Conservation (phyloP, 2,797 vertebrate genomes). For the Coreius guichenoti region DNA sequence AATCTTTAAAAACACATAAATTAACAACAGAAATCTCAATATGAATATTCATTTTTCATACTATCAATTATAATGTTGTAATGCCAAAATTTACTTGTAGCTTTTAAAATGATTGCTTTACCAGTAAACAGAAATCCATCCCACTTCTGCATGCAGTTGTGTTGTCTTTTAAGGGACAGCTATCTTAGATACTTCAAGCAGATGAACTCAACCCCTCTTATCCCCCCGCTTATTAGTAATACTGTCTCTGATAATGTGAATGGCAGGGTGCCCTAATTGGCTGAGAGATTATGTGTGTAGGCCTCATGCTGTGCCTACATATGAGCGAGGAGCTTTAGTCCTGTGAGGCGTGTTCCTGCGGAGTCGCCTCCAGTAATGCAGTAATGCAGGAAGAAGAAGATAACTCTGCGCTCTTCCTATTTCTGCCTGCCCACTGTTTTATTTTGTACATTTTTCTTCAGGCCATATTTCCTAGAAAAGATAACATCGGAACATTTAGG, state of each 20-base stretch:
- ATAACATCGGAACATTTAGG: slow-evolving; percentile 12
- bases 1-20: not conserved
- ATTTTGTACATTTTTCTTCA: not conserved
- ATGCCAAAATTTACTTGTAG: not conserved
- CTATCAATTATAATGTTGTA: not conserved
- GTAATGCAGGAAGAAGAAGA: slow-evolving; percentile 16
- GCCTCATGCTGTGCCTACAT: slow-evolving; percentile 47
- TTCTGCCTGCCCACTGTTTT: not conserved
- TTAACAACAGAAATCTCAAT: not conserved
- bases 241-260: slow-evolving; percentile 14
- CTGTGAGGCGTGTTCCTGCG: not conserved
- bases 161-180: not conserved
- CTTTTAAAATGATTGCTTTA: not conserved
- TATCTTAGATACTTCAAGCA: not conserved
- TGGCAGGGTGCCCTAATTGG: slow-evolving; percentile 41
- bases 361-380: slow-evolving; percentile 14
- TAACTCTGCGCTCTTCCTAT: slow-evolving; percentile 10
- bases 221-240: not conserved
- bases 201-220: slow-evolving; percentile 20
- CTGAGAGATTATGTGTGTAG: slow-evolving; percentile 31
- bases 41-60: not conserved
- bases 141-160: not conserved
- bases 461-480: slow-evolving; percentile 14
- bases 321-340: slow-evolving; percentile 43
- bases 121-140: not conserved